A percentile compares a stretch with the other conserved stretches of the same genome.
These are phyloP conservation scores for Trichechus manatus DNA, from an alignment of 2,113 vertebrate genomes.

Conservation along the genomic window DNA sequence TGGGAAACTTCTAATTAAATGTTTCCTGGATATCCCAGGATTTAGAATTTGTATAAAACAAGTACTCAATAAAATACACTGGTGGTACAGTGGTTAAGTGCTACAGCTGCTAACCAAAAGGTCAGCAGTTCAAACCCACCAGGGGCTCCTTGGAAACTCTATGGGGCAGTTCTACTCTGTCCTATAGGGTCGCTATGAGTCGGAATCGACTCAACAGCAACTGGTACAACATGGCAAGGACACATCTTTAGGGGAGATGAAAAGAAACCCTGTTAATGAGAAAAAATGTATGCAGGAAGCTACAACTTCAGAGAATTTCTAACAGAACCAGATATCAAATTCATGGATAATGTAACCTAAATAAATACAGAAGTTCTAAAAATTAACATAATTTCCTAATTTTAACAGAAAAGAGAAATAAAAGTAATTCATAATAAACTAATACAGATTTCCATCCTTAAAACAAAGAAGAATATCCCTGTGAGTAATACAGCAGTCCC, in stretches of 20 bases:
- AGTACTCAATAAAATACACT: conserved; percentile 24
- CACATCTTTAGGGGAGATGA: not conserved
- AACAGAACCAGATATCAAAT: not conserved
- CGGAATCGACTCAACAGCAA: no score
- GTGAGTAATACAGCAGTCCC: not conserved
- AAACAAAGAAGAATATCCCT: not conserved
- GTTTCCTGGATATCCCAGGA: not conserved
- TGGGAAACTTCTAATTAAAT: not conserved
- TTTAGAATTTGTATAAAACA: conserved; percentile 45
- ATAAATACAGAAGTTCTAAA: not conserved
- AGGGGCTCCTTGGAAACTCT: no score
- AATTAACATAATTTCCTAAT: not conserved
- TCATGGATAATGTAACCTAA: not conserved
- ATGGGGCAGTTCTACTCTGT: no score
- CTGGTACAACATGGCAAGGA: not conserved
- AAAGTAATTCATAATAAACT: not conserved
- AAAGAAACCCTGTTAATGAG: not conserved
- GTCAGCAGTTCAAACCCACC: no score
- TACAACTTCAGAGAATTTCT: not conserved
- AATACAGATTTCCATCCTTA: not conserved
- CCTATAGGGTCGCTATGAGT: no score
- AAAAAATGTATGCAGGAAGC: not conserved
- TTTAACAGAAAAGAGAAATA: not conserved
- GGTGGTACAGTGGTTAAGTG: no score
- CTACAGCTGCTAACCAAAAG: no score